phyloP scores from a whole-genome alignment of 2,888 invertebrate species.

The Adineta ricciae region DNA sequence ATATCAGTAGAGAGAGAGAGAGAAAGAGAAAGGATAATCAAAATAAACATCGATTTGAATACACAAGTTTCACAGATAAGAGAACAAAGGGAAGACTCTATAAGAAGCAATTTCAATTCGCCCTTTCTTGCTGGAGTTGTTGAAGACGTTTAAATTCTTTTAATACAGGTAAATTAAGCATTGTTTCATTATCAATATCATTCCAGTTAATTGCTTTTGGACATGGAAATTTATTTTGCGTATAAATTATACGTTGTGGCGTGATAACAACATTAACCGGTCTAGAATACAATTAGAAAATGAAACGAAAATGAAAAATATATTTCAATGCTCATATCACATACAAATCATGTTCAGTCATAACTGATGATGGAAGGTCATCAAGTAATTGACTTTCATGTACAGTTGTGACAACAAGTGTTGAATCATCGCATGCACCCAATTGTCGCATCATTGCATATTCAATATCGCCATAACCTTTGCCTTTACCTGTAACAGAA shows the following conservation, averaged over 20 bases:
- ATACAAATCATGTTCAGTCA: slow-evolving; percentile 24
- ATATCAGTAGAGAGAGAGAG: neutral
- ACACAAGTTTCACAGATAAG: slow-evolving; percentile 1
- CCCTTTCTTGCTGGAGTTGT: neutral
- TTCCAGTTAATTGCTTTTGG: slow-evolving; percentile 11
- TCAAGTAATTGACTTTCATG: slow-evolving; percentile 25
- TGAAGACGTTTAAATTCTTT: neutral
- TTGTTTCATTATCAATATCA: neutral
- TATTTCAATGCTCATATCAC: too few relatives aligned
- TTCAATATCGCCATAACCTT: slow-evolving; percentile 29
- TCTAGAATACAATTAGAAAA: too few relatives aligned
- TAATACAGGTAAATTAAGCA: neutral
- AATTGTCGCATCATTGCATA: slow-evolving; percentile 27
- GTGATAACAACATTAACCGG: slow-evolving; percentile 24
- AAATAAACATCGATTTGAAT: slow-evolving; percentile 9
- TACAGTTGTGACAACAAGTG: neutral
- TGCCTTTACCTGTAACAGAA: slow-evolving; percentile 24
- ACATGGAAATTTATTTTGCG: neutral
- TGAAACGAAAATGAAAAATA: too few relatives aligned
- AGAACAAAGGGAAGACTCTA: neutral
- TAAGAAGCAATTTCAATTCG: neutral
- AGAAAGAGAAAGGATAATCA: neutral
- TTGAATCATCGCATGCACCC: neutral
- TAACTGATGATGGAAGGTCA: neutral
- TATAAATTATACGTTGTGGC: slow-evolving; percentile 22